Evolutionary conservation across 2,888 invertebrate species (phyloP), one percentile per base, ranked within the genome.

Genomic region (Strigamia maritima): DNA sequence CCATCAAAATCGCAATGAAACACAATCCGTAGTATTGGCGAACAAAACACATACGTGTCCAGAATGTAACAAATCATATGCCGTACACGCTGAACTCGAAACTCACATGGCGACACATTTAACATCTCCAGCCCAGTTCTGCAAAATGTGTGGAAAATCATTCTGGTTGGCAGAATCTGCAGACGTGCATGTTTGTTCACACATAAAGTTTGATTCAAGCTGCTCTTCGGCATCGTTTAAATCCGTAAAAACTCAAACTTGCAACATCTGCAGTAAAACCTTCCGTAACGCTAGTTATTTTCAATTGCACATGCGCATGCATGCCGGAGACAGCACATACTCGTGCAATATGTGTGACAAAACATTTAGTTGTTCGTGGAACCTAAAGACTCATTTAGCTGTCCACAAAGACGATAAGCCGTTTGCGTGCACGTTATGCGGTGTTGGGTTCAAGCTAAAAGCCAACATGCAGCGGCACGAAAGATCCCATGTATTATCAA

Each of bases 31-130:
- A 10, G 3, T 2, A 10, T 22, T 40, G 19, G 4, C 70, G 22
- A n/a, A 12, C n/a, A 19, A 77, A 40, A 49, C 14, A 26, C 83
- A 88, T 88, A 0, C 89, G 16, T 78, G 74, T 38, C 12, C 2
- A 2, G 22, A 35, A 7, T 74, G 78, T 38, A 70, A 16, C 19
- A 78, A 78, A 40, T 19, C 65, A 0, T 70, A 35, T n/a, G 24
- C n/a, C 12, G n/a, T 19, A 1, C 49, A 22, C 6, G 7, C 22
- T n/a, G 78, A 74, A 14, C 40, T 78, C 2, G 78, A 78, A 70
- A 35, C 28, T 12, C 78, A 78, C 40, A 70, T 78, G 70, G 19
- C 3, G 6, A 3, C 3, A 1, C 78, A 78, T 70, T 10, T 35
- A 2, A 19, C 16, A 0, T 7, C n/a, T 2, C 22, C 26, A 19